Evolutionary conservation across 2,888 invertebrate genomes (phyloP).

Genomic region (Catonia carolina): DNA sequence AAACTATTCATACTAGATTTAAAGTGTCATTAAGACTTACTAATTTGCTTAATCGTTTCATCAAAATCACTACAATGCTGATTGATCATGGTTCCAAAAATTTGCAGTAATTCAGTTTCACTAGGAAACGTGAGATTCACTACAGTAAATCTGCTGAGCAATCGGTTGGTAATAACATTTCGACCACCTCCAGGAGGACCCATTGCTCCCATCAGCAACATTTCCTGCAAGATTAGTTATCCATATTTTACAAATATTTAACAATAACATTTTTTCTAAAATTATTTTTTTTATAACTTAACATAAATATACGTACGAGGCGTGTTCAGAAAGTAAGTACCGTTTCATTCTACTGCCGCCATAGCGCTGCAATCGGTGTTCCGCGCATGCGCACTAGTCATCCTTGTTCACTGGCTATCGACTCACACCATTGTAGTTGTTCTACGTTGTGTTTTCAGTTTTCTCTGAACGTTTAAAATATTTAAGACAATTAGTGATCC

Average conservation of each 20-base stretch:
- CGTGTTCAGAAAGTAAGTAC: no score
- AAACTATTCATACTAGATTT: no score
- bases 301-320: no score
- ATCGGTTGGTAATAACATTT: slow-evolving; percentile 67
- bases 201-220: slow-evolving; percentile 73
- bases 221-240: slow-evolving; percentile 48
- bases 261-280: background rate
- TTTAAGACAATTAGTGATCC: no score
- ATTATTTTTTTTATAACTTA: background rate
- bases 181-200: slow-evolving; percentile 85
- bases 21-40: no score
- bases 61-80: slow-evolving; percentile 73
- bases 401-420: no score
- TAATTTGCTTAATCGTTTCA: slow-evolving; percentile 67
- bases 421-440: no score
- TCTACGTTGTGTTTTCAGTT: no score
- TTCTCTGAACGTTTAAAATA: no score
- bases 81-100: slow-evolving; percentile 76
- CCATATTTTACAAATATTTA: background rate
- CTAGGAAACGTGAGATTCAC: slow-evolving; percentile 77
- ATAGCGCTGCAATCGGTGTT: no score
- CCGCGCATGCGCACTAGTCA: no score
- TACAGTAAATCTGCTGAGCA: slow-evolving; percentile 69
- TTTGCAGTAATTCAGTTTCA: slow-evolving; percentile 66
- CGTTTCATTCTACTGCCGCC: no score